These are phyloP conservation scores for Phyllostomus discolor DNA, from an alignment of 2,113 vertebrate species.

Conservation along the genomic window DNA sequence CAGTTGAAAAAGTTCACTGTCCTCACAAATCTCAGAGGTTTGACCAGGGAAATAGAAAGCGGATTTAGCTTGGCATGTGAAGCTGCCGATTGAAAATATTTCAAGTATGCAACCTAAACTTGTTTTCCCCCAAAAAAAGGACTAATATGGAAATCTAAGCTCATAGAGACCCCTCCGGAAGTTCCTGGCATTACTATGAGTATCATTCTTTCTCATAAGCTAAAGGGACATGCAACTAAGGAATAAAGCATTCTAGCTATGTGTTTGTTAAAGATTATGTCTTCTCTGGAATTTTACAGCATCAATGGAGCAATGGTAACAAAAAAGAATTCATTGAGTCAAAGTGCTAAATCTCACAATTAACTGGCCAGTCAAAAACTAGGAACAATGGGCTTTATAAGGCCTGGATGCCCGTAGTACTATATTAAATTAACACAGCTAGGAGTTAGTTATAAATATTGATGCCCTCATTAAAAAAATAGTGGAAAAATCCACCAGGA, in stretches of 20 bases:
- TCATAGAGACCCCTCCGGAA: constrained; percentile 81
- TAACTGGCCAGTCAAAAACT: constrained; percentile 62
- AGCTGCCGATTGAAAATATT: constrained; percentile 81
- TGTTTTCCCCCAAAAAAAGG: constrained; percentile 78
- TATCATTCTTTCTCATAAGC: constrained; percentile 83
- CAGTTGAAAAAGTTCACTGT: constrained; percentile 48
- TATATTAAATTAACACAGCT: neutral
- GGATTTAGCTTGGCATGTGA: constrained; percentile 82
- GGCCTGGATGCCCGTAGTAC: neutral
- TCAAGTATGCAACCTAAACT: constrained; percentile 82
- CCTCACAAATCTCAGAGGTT: constrained; percentile 74
- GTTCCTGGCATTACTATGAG: constrained; percentile 84
- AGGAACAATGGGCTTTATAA: neutral
- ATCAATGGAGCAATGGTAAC: constrained; percentile 77
- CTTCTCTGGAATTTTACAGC: constrained; percentile 80
- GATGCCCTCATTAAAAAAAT: constrained; percentile 1
- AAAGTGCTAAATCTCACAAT: constrained; percentile 62
- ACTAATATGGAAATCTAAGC: constrained; percentile 87
- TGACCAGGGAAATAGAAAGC: constrained; percentile 73
- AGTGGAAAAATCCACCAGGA: neutral
- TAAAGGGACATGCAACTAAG: constrained; percentile 80
- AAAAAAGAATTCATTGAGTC: constrained; percentile 56
- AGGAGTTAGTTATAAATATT: neutral
- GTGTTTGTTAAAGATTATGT: constrained; percentile 81
- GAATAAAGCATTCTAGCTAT: constrained; percentile 84